Evolutionary conservation across 1,140 invertebrate genomes (phyloP).

Genomic region (Mizuhopecten yessoensis): DNA sequence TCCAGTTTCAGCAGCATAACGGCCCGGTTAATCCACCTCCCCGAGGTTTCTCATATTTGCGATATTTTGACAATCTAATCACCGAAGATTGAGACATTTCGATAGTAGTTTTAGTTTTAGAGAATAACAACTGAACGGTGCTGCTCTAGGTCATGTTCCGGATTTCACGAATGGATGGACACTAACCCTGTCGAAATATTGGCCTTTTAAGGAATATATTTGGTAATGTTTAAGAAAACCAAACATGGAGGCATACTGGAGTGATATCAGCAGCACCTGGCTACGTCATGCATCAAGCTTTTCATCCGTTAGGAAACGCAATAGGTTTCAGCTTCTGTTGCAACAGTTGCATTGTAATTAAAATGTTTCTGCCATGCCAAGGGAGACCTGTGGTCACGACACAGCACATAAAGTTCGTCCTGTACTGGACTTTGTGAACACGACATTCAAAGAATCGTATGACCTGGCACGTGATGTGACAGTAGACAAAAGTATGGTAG

Average conservation of each 20-base stretch:
- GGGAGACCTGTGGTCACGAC: slow-evolving; percentile 26
- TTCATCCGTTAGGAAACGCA: background rate
- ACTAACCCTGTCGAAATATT: slow-evolving; percentile 15
- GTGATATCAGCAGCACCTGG: background rate
- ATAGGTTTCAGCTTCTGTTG: slow-evolving; percentile 42
- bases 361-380: background rate
- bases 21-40: too few relatives aligned
- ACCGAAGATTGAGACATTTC: too few relatives aligned
- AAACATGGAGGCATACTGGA: slow-evolving; percentile 22
- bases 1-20: too few relatives aligned
- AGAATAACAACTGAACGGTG: too few relatives aligned
- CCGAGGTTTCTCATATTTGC: too few relatives aligned
- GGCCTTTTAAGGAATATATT: slow-evolving; percentile 5
- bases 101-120: too few relatives aligned
- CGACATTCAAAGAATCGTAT: slow-evolving; percentile 24
- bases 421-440: slow-evolving; percentile 31
- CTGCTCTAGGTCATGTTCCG: too few relatives aligned
- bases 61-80: too few relatives aligned
- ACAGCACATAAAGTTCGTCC: slow-evolving; percentile 43
- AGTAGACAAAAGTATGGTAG: slow-evolving; percentile 46
- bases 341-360: slow-evolving; percentile 33
- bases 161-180: background rate
- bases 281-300: background rate
- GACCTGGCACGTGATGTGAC: background rate
- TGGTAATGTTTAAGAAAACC: slow-evolving; percentile 42